Percentiles rank a stretch among this genome's conserved stretches.
Conservation (phyloP, 2,797 vertebrate genomes). For the Leucoraja ocellata region DNA sequence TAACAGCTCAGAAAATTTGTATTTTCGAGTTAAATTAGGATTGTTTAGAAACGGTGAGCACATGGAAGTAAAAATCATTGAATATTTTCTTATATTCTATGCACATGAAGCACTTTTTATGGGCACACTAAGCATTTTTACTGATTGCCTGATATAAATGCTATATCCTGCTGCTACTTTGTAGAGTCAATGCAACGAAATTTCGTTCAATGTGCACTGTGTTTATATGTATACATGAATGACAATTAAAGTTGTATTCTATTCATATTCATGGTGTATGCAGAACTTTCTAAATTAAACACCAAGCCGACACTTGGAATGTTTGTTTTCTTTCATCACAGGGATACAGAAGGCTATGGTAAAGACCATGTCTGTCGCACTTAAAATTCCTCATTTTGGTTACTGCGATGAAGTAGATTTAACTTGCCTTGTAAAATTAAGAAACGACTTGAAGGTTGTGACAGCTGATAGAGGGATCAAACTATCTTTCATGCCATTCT, state of each 20-base stretch:
- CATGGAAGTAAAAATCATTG: neutral
- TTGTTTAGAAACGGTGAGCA: neutral
- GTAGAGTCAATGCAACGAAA: too few relatives aligned
- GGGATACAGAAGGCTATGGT: conserved; percentile 93
- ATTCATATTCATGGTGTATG: neutral
- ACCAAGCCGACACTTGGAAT: neutral
- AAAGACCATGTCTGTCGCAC: conserved; percentile 81
- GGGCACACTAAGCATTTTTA: too few relatives aligned
- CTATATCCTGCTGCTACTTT: too few relatives aligned
- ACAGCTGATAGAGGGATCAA: conserved; percentile 67
- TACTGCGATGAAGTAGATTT: conserved; percentile 88
- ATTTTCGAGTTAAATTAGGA: neutral
- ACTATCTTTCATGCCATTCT: conserved; percentile 93
- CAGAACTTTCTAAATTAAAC: neutral
- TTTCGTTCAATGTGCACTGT: too few relatives aligned
- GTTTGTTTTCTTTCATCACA: conserved; percentile 46
- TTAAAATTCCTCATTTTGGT: conserved; percentile 91
- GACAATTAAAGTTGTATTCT: too few relatives aligned
- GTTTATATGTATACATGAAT: too few relatives aligned
- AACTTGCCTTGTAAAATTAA: conserved; percentile 67
- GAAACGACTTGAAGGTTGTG: conserved; percentile 67
- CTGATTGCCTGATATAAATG: too few relatives aligned
- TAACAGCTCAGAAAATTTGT: neutral
- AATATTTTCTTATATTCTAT: neutral
- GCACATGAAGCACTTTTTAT: too few relatives aligned